phyloP scores from a whole-genome alignment of 1,140 invertebrate species.

The Carcinoscorpius rotundicauda region DNA sequence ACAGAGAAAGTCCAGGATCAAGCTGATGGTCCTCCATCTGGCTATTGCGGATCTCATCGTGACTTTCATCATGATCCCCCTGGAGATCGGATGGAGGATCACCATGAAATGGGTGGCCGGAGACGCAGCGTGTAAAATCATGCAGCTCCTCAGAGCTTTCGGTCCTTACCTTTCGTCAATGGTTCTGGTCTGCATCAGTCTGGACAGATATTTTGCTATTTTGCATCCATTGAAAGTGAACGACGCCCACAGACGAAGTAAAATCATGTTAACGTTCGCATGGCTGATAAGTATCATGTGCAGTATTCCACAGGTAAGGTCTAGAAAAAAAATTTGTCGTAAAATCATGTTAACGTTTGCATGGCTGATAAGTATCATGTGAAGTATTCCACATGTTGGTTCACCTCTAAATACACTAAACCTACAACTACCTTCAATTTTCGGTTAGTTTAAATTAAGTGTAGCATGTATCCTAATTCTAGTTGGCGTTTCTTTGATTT shows the following conservation, averaged over 20 bases:
- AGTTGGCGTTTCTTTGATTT: too few relatives aligned
- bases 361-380: slow-evolving; percentile 43
- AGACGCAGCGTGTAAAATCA: slow-evolving; percentile 56
- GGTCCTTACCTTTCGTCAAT: slow-evolving; percentile 70
- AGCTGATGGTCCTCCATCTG: slow-evolving; percentile 61
- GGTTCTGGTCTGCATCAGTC: slow-evolving; percentile 61
- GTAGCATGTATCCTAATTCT: too few relatives aligned
- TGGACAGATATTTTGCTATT: slow-evolving; percentile 66
- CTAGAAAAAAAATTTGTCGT: too few relatives aligned
- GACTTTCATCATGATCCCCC: slow-evolving; percentile 60
- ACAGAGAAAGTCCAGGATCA: slow-evolving; percentile 54
- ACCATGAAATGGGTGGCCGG: slow-evolving; percentile 67
- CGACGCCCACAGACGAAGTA: slow-evolving; percentile 51
- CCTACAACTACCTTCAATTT: too few relatives aligned
- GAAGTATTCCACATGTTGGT: too few relatives aligned
- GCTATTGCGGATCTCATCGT: slow-evolving; percentile 63
- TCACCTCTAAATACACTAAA: too few relatives aligned
- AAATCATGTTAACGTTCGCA: slow-evolving; percentile 56
- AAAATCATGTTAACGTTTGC: slow-evolving; percentile 59
- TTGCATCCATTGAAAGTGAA: slow-evolving; percentile 55
- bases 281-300: slow-evolving; percentile 55
- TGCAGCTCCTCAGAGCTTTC: slow-evolving; percentile 59
- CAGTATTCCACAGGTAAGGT: slow-evolving; percentile 57
- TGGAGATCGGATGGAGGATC: slow-evolving; percentile 64
- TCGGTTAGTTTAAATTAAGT: too few relatives aligned